These are phyloP conservation scores for Leptothorax acervorum DNA, from an alignment of 2,888 invertebrate genomes.

Conservation along the genomic window DNA sequence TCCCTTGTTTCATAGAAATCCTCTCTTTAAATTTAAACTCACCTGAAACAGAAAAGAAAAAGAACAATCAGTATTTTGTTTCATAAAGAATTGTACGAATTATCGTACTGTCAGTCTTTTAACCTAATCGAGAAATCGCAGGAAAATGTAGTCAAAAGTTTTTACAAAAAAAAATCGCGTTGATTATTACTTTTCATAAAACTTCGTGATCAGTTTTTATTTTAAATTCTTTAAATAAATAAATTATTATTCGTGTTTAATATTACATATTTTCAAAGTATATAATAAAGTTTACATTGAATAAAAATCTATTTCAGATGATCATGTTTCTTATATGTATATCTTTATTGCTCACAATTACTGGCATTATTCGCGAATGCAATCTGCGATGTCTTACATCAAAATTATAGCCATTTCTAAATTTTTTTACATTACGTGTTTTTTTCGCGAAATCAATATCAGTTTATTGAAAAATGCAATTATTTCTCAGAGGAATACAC, in stretches of 20 bases:
- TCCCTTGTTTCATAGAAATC: constrained; percentile 1
- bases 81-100: constrained; percentile 53
- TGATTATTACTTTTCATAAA: not conserved
- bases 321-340: not conserved
- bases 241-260: not conserved
- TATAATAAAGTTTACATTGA: not conserved
- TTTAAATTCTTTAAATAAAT: not conserved
- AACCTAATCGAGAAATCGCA: constrained; percentile 71
- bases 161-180: not conserved
- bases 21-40: constrained; percentile 67
- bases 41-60: constrained; percentile 77
- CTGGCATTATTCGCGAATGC: not conserved
- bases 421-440: not conserved
- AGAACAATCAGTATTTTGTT: constrained; percentile 55
- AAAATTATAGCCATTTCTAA: not conserved
- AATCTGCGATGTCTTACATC: not conserved
- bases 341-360: not conserved
- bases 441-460: not conserved
- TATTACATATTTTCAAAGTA: not conserved
- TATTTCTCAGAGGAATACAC: not conserved
- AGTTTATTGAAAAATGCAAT: not conserved
- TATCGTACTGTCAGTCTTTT: constrained; percentile 52
- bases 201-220: not conserved
- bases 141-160: not conserved
- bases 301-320: not conserved